Evolutionary conservation across 2,113 vertebrate species (phyloP), one percentile per base, ranked within the genome.

Genomic region (Hydrochoerus hydrochaeris): DNA sequence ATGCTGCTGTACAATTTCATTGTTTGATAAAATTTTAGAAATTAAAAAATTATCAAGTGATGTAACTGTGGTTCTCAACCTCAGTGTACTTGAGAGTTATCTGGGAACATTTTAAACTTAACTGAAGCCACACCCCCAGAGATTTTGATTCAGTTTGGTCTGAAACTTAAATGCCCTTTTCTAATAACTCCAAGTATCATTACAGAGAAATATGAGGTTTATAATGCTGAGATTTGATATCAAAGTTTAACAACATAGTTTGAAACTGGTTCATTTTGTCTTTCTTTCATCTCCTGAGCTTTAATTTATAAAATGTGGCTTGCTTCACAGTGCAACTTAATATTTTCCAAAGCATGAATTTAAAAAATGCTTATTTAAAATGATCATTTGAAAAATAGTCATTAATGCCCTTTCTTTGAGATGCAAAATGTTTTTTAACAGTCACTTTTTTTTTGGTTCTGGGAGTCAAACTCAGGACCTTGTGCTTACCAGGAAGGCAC

Each of bases 271-370:
- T 86, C 28, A 49, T 92, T 92, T 82, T 91, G 52, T 63, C 60
- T 89, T 94, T 86, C 49, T 94, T 87, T 69, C 52, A 84, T 88
- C 49, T 91, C 83, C 54, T 86, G 78, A 81, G 38, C 22, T 95
- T 97, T 90, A 83, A 93, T 92, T 95, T 94, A 82, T 20, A 65
- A 90, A 87, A 95, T 91, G 41, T 96, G 57, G 0, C 73, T 96
- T 94, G 6, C 30, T 82, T 88, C 62, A 75, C 85, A 84, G 57
- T 58, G 57, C 20, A 58, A 19, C 20, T 58, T 22, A 58, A 58
- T 58, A 58, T 58, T 58, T 20, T 58, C 57, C 57, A 58, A 58
- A 58, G 57, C 57, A 58, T 58, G 57, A 22, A 22, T 58, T 26
- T 5, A 95, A 91, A 80, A 14, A 35, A n/a, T 22, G 44, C n/a